Base-by-base conservation (phyloP, 2,888 invertebrate species). In the Cerastoderma edule region DNA sequence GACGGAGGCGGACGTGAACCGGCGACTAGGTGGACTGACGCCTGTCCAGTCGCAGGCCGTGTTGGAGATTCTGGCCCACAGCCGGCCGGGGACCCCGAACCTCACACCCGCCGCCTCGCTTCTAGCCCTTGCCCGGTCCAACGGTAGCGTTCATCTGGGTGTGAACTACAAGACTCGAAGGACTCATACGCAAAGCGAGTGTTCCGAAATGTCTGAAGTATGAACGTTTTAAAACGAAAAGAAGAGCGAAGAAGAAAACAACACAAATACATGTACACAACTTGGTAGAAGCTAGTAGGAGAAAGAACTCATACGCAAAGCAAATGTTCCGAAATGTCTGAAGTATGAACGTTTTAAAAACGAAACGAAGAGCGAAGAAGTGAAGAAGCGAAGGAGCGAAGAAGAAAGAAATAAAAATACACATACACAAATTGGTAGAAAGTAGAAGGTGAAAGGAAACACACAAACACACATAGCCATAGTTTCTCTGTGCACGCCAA, bases 31-130 rank as follows among this genome's bases (percentile, higher is more conserved):
- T 24, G 73, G 75, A 24, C 50, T 72, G 46, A 78, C 75, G 13
- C 77, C 75, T 6, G 69, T 66, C 5, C 75, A 74, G 46, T 74
- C 75, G 16, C 68, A 76, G 27, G 80, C 76, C 1, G 68, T 80
- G 46, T 66, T 80, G 54, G 76, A 80, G 28, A 60, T 69, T 22
- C 35, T 80, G 16, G 72, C 72, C 28, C 67, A 35, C 22, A 75
- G 75, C 33, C 39, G 39, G 19, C 65, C 72, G 10, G 69, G 67
- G 1, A 77, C 77, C n/a, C 77, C 80, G 0, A 67, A 76, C 27
- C 56, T 80, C 13, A 77, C 80, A 46, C 79, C 79, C 2, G 79
- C 76, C n/a, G 75, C 82, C 19, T 82, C 82, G 8, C 53, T 79
- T 1, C 64, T 82, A 16, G 77, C 82, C 0, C 68, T 79, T 24